Evolutionary conservation across 2,797 vertebrate species (phyloP), one percentile per base, ranked within the genome.

Genomic region (Karalla daura): DNA sequence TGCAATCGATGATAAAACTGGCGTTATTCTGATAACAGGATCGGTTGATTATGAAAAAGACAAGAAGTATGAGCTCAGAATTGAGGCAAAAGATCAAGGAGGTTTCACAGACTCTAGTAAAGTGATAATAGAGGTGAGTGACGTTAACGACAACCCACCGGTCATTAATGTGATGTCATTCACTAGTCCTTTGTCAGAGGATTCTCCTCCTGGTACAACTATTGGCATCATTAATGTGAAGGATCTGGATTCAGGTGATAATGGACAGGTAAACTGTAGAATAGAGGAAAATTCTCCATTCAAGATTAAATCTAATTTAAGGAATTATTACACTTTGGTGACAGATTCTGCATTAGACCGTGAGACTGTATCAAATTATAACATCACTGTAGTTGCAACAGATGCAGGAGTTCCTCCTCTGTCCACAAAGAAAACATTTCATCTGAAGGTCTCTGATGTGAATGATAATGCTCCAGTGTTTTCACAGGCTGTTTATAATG

Each of bases 401-500:
- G 90, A 92, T 41, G 55, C 70, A 25, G 91, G 91, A 21, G 55
- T n/a, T 0, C 85, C 87, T 13, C 40, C 80, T 20, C 85, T 91
- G 0, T 88, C 70, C 1, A 80, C 61, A 4, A 84, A 21, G 18
- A 53, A 27, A 24, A 60, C 55, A 0, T 74, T 91, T 18, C 7
- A 53, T 14, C 21, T 91, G 6, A 86, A 81, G 33, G 45, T 91
- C 4, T 88, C 87, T 49, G 90, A 91, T 32, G 80, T 91, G 13
- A 91, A 91, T 33, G 90, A 91, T 20, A 86, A 91, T 36, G 54
- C 81, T 3, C 87, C 89, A 4, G 64, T 69, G 10, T 92, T 92
- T 86, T 5, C 58, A 33, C 23, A 78, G 44, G 20, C 37, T 18
- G 24, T 23, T 28, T 91, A 80, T 43, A 70, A 17, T 6, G 77